Base-by-base conservation (phyloP, 2,888 invertebrate genomes). In the Noctua janthe region DNA sequence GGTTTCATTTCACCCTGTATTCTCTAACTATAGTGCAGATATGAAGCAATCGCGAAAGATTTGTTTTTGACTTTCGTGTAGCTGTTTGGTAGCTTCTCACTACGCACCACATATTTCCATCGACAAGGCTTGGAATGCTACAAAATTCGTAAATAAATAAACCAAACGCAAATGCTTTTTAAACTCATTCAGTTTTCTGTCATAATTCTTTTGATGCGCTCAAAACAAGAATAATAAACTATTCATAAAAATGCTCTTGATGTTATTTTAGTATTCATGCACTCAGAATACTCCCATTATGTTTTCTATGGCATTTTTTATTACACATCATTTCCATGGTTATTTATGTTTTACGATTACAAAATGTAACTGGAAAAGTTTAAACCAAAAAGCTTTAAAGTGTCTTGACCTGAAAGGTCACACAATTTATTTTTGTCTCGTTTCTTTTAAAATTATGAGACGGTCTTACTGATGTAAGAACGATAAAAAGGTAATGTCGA, bases 371-470 rank as follows among this genome's bases (percentile, higher is more conserved):
- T 82, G 59, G 71, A 83, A 83, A 82, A 78, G 71, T 74, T 76
- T 81, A 39, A 77, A 77, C 74, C 76, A 62, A 64, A 74, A 67
- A 67, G 39, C 73, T 80, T 76, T 71, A 75, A 78, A 74, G 59
- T 39, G 39, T n/a, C 11, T 78, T 81, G 83, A 87, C 86, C 87
- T 71, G 4, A 70, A 35, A 86, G 90, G 87, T 90, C 86, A 82
- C 67, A 76, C 81, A 83, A 88, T 89, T 85, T 88, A 88, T 76
- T 78, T 75, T 80, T 75, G 79, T 67, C 81, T 79, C 35, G 49
- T 64, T 71, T 78, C 74, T 67, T 23, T 75, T 73, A 78, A 82
- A 71, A 47, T 74, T 73, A 77, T 67, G 74, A 59, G 67, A 72
- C 72, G 54, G 43, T 51, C 23, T 43, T 43, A 43, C 35, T 76